These are phyloP conservation scores for Acronicta alni DNA, from an alignment of 2,888 invertebrate species.

Conservation along the genomic window DNA sequence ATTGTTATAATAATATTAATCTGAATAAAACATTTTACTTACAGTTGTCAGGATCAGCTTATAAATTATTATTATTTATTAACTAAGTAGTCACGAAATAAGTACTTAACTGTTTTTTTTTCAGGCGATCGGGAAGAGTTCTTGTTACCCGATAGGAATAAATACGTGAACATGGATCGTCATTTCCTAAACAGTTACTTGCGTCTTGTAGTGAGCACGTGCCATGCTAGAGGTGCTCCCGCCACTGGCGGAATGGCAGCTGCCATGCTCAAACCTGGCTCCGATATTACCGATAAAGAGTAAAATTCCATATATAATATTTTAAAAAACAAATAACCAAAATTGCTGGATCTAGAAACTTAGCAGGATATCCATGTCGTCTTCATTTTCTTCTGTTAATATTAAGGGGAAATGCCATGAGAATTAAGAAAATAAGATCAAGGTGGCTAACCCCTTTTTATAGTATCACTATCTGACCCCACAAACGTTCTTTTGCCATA, in stretches of 20 bases:
- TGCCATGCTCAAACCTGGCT: constrained; percentile 84
- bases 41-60: background rate
- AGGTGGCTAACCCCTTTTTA: too few species aligned
- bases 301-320: constrained; percentile 44
- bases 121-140: constrained; percentile 88
- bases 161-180: constrained; percentile 91
- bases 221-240: constrained; percentile 90
- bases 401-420: too few species aligned
- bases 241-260: constrained; percentile 93
- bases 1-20: too few species aligned
- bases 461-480: too few species aligned
- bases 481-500: too few species aligned
- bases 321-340: too few species aligned
- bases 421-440: too few species aligned
- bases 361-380: too few species aligned
- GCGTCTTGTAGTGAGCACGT: constrained; percentile 88
- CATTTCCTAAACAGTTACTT: constrained; percentile 91
- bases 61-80: too few species aligned
- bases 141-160: constrained; percentile 91
- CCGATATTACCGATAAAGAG: constrained; percentile 70
- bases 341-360: too few species aligned
- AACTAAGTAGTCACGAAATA: too few species aligned
- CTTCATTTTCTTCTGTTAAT: too few species aligned
- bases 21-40: background rate
- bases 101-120: constrained; percentile 17